Percentiles rank a stretch among this genome's conserved stretches.
Evolutionary conservation across 2,888 invertebrate species (phyloP).

Genomic region (Prostheceraeus crozeri): DNA sequence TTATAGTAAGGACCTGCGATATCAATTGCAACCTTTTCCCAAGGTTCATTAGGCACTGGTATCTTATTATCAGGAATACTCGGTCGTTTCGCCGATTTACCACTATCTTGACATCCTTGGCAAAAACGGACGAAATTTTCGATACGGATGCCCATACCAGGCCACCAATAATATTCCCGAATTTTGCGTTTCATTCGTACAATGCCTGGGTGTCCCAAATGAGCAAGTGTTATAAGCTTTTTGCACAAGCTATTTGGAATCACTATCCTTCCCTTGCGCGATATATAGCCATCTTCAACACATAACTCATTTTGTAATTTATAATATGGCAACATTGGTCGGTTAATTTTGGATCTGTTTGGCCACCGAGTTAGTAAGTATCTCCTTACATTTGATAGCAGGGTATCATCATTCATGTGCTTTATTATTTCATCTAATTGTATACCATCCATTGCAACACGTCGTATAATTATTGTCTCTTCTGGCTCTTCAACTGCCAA

Average conservation of each 20-base stretch:
- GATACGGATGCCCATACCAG: slow-evolving; percentile 16
- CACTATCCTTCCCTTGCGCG: neutral
- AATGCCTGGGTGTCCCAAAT: slow-evolving; percentile 26
- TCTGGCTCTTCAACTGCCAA: too few relatives aligned
- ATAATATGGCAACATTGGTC: neutral
- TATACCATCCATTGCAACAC: too few relatives aligned
- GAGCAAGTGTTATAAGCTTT: neutral
- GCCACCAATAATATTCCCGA: slow-evolving; percentile 21
- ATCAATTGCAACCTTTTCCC: slow-evolving; percentile 25
- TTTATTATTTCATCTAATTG: slow-evolving; percentile 3
- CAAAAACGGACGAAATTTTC: slow-evolving; percentile 26
- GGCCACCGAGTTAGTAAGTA: slow-evolving; percentile 14
- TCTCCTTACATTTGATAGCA: slow-evolving; percentile 2
- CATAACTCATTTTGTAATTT: neutral
- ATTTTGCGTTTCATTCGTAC: slow-evolving; percentile 19
- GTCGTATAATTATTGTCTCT: too few relatives aligned
- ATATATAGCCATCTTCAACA: neutral
- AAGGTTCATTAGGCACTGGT: slow-evolving; percentile 1
- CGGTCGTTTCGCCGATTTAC: slow-evolving; percentile 1
- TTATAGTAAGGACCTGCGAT: slow-evolving; percentile 23
- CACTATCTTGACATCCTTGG: slow-evolving; percentile 30
- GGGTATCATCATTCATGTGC: neutral
- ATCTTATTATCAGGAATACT: neutral
- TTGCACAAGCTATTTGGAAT: slow-evolving; percentile 2
- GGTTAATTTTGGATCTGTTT: neutral